Conservation (phyloP, 1,140 invertebrate species). For the Stenopsyche tienmushanensis region DNA sequence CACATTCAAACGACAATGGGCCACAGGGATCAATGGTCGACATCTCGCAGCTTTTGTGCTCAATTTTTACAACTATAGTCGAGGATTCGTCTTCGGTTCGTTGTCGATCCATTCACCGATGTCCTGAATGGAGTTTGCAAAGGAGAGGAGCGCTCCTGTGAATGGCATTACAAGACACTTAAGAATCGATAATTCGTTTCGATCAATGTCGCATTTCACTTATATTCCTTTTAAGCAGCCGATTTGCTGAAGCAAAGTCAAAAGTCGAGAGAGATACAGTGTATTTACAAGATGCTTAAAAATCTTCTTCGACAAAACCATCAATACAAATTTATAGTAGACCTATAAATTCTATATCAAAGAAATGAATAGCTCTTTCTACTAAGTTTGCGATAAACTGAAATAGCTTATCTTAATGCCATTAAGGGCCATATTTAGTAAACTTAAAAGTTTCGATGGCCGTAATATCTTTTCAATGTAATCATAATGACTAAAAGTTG, state of each 20-base stretch:
- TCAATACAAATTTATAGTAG: no score
- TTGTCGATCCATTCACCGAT: background rate
- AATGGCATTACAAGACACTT: slow-evolving; percentile 28
- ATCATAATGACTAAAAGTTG: no score
- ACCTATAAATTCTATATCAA: no score
- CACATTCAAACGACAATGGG: slow-evolving; percentile 7
- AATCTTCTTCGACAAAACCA: no score
- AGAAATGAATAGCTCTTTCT: no score
- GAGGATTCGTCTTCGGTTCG: background rate
- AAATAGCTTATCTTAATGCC: no score
- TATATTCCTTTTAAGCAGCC: slow-evolving; percentile 28
- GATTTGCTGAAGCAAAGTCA: background rate
- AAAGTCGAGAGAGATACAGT: background rate
- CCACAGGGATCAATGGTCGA: background rate
- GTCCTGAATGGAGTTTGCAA: slow-evolving; percentile 1
- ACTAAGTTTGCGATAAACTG: no score
- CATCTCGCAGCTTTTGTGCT: background rate
- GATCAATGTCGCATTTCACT: slow-evolving; percentile 29
- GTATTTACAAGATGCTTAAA: background rate
- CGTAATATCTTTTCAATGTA: no score
- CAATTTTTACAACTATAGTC: background rate
- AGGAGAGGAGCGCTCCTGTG: slow-evolving; percentile 1
- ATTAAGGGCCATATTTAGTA: no score
- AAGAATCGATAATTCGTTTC: slow-evolving; percentile 35
- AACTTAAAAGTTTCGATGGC: no score